Conservation (phyloP, 2,888 invertebrate genomes). For the Apodemia mormo region DNA sequence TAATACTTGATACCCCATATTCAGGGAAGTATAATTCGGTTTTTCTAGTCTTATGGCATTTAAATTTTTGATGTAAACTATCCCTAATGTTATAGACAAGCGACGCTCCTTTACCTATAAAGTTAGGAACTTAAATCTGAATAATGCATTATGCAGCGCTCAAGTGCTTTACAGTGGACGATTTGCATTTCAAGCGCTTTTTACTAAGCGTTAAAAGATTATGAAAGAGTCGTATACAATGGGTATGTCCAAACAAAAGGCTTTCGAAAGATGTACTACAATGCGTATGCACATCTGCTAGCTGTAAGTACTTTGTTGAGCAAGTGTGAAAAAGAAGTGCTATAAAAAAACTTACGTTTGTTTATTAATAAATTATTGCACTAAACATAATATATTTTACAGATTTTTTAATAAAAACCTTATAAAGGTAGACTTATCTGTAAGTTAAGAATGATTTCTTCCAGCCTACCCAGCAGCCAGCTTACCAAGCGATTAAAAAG, state of each 20-base stretch:
- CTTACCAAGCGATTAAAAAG: too few relatives aligned
- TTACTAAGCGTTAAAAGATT: slow-evolving; percentile 10
- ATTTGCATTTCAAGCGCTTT: slow-evolving; percentile 16
- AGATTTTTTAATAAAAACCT: too few relatives aligned
- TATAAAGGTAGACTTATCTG: too few relatives aligned
- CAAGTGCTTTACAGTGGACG: not conserved
- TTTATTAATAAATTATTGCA: too few relatives aligned
- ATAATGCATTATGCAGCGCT: slow-evolving; percentile 16
- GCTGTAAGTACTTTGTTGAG: not conserved
- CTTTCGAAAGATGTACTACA: slow-evolving; percentile 33
- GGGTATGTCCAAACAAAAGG: slow-evolving; percentile 35
- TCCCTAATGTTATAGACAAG: not conserved
- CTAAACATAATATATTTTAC: too few relatives aligned
- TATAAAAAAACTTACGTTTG: too few relatives aligned
- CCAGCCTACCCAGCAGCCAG: too few relatives aligned
- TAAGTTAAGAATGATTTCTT: too few relatives aligned
- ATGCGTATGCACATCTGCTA: slow-evolving; percentile 34
- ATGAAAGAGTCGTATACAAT: slow-evolving; percentile 28
- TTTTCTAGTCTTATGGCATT: not conserved
- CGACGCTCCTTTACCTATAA: not conserved
- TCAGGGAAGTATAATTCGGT: too few relatives aligned
- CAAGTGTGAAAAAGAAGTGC: too few relatives aligned
- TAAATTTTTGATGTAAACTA: not conserved
- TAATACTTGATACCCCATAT: too few relatives aligned
- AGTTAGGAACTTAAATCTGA: slow-evolving; percentile 1